Evolutionary conservation across 2,888 invertebrate species (phyloP).

Genomic region (Chaetoderma sp.): DNA sequence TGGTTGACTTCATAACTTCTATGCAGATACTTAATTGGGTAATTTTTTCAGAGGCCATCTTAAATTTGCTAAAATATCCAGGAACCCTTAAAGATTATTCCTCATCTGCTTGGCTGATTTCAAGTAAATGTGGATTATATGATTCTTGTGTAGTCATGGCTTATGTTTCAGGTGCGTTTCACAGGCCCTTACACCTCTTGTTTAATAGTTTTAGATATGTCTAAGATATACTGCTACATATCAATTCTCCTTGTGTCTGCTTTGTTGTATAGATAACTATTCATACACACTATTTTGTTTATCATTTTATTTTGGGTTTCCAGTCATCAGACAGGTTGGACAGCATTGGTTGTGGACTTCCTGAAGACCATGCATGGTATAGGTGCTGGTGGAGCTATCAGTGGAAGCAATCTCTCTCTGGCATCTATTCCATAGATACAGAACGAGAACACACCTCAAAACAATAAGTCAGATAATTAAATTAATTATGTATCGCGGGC

Average conservation of each 20-base stretch:
- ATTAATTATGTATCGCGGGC: no score
- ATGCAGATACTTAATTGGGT: no score
- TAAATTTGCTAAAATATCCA: no score
- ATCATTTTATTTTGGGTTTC: constrained; percentile 29
- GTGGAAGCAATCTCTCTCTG: background rate
- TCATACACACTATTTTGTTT: background rate
- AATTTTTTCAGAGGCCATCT: no score
- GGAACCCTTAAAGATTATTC: no score
- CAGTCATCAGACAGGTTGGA: constrained; percentile 69
- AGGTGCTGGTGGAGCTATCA: no score
- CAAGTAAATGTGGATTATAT: background rate
- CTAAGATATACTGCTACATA: background rate
- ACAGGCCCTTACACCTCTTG: background rate
- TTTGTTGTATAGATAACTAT: background rate
- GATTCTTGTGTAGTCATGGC: no score
- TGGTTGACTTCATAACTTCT: no score
- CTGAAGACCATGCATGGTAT: constrained; percentile 21
- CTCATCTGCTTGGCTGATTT: background rate
- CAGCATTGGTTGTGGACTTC: constrained; percentile 57
- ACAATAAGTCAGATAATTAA: no score
- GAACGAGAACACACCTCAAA: no score
- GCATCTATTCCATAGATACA: background rate
- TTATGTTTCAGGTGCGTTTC: background rate
- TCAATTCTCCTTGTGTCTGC: background rate
- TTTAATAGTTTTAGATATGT: background rate